A percentile compares a stretch with the other conserved stretches of the same genome.
phyloP scores from a whole-genome alignment of 1,140 invertebrate species.

The Ruditapes philippinarum region DNA sequence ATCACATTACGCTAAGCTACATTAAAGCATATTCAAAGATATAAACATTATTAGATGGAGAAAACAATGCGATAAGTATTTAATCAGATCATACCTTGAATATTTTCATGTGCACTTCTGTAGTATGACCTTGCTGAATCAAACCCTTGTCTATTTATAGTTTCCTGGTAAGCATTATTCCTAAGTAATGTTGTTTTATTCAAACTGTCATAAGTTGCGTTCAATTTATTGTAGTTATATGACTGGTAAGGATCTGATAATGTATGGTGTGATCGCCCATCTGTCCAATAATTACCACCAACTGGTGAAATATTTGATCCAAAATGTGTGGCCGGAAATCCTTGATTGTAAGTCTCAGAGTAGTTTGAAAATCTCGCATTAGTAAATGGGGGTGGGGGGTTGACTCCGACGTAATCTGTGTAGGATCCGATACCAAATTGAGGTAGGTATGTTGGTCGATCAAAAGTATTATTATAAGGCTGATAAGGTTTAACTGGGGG shows the following conservation, averaged over 20 bases:
- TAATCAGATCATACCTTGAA: too few species aligned
- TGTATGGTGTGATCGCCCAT: conserved; percentile 68
- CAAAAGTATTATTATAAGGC: conserved; percentile 72
- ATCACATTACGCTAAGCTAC: too few species aligned
- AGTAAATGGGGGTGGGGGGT: conserved; percentile 60
- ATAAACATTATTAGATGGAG: too few species aligned
- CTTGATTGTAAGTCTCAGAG: conserved; percentile 73
- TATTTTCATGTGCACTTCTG: conserved; percentile 76
- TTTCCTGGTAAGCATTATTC: conserved; percentile 74
- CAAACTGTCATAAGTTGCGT: conserved; percentile 76
- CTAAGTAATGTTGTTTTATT: conserved; percentile 77
- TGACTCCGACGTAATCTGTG: conserved; percentile 74
- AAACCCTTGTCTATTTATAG: conserved; percentile 75
- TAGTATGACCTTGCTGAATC: conserved; percentile 74
- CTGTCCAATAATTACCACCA: conserved; percentile 75
- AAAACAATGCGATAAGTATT: too few species aligned
- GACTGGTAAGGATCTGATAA: conserved; percentile 76
- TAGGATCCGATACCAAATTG: conserved; percentile 77
- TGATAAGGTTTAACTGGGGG: conserved; percentile 76
- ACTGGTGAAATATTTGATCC: conserved; percentile 67
- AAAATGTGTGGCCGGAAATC: conserved; percentile 73
- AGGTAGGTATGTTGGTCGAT: conserved; percentile 76
- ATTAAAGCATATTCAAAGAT: too few species aligned
- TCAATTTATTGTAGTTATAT: conserved; percentile 75
- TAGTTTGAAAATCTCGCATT: conserved; percentile 67